Evolutionary conservation across 2,888 invertebrate species (phyloP).

Genomic region (Mythimna pallens): DNA sequence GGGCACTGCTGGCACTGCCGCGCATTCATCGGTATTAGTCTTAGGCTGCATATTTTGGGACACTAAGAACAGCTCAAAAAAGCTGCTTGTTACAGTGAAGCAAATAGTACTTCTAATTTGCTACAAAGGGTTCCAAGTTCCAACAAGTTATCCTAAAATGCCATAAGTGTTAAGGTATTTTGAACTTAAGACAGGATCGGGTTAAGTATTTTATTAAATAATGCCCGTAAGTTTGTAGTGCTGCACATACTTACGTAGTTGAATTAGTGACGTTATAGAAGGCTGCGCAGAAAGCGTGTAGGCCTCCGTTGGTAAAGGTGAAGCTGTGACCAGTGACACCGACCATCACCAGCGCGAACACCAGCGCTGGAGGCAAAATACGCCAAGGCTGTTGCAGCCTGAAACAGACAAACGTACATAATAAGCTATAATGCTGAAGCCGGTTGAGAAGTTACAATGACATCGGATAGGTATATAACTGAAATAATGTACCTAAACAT

Average conservation of each 20-base stretch:
- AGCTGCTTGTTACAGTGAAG: too few species aligned
- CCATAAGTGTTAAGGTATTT: too few species aligned
- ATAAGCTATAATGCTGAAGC: not conserved
- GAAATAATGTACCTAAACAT: too few species aligned
- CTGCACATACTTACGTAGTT: slow-evolving; percentile 77
- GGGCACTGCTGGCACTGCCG: too few species aligned
- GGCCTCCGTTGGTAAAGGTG: slow-evolving; percentile 80
- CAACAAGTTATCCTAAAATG: too few species aligned
- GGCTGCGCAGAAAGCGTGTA: slow-evolving; percentile 82
- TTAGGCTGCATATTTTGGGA: too few species aligned
- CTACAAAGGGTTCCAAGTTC: too few species aligned
- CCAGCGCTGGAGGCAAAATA: slow-evolving; percentile 82
- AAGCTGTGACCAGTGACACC: slow-evolving; percentile 85
- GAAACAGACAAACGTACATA: slow-evolving; percentile 20
- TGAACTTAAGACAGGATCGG: too few species aligned
- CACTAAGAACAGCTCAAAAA: too few species aligned
- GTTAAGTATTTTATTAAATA: too few species aligned
- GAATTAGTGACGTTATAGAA: slow-evolving; percentile 82
- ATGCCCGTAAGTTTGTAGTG: not conserved
- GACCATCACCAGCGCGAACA: slow-evolving; percentile 83
- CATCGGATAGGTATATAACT: not conserved
- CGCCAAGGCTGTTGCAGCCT: slow-evolving; percentile 85
- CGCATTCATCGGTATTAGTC: too few species aligned
- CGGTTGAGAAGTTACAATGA: not conserved
- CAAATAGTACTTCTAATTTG: too few species aligned